Conservation (phyloP, 2,888 invertebrate species). For the Sarcophaga subvicina region DNA sequence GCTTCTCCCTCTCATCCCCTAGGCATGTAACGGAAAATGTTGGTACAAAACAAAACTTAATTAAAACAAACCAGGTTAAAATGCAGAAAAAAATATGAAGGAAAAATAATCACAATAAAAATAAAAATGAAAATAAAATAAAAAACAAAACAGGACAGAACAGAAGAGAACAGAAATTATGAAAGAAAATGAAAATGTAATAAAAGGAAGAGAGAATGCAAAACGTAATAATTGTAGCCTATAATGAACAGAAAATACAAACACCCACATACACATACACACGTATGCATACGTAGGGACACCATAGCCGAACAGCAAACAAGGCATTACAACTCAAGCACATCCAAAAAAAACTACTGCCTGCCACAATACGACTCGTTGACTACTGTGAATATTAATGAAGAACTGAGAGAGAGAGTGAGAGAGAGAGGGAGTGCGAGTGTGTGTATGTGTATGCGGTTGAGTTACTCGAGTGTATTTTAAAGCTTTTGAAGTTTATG, state of each 20-base stretch:
- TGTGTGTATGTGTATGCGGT: neutral
- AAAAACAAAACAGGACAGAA: neutral
- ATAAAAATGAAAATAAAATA: neutral
- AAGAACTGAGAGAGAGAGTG: neutral
- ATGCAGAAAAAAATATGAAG: neutral
- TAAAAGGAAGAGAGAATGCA: conserved; percentile 1
- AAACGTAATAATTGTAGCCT: conserved; percentile 44
- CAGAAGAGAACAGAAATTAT: neutral
- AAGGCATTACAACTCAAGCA: neutral
- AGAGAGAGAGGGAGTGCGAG: neutral
- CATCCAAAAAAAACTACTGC: neutral
- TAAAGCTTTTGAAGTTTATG: conserved; percentile 56
- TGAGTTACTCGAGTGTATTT: conserved; percentile 13
- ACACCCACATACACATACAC: neutral
- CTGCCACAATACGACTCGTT: neutral
- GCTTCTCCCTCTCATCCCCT: neutral
- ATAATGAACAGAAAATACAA: conserved; percentile 19
- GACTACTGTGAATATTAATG: neutral
- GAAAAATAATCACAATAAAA: neutral
- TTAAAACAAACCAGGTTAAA: conserved; percentile 28
- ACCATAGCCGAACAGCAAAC: too few relatives aligned
- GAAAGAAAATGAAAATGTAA: neutral
- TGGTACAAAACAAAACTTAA: conserved; percentile 42
- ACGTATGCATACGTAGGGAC: neutral
- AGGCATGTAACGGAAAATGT: neutral